Base-by-base conservation (phyloP, 2,113 vertebrate genomes). In the Danionella cerebrum region DNA sequence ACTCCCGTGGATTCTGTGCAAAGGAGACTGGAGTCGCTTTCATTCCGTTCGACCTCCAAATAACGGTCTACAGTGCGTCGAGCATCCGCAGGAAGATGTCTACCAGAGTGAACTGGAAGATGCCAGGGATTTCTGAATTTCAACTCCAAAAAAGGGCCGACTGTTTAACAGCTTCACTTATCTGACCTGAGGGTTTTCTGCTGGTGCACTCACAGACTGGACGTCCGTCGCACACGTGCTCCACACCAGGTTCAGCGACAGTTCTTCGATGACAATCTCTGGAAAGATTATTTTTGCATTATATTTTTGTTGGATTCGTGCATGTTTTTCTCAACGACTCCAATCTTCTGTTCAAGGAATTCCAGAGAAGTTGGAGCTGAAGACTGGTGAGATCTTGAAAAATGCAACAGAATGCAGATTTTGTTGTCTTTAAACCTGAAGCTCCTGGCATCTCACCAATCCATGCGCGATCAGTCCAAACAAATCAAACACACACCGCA, bases 21-120 rank as follows among this genome's bases (percentile, higher is more conserved):
- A 94, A 67, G 93, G 91, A 0, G 91, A 94, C 84, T 96, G 94
- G 94, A 96, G 91, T 78, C 84, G 86, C 1, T 93, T 91, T 69
- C 92, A 95, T 0, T 80, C 85, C 0, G 85, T 89, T 31, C 79
- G 93, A 31, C 91, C 93, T 0, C 92, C 94, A 67, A 93, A 93
- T 84, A 95, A 93, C 0, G 91, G 91, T 18, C 71, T 74, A 0
- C 82, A 16, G 48, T 96, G 91, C 1, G 33, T 75, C 0, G 86
- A 88, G 54, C 94, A 91, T 77, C 92, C 92, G 0, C 1, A 77
- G 0, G 89, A 93, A 47, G 86, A 87, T 7, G 88, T 90, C 24
- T 94, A 91, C 70, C 79, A 88, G 64, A 82, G 80, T 14, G 90
- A 94, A 78, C 78, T 94, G 41, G 87, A 88, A 79, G 92, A 96